Evolutionary conservation across 2,113 vertebrate genomes (phyloP).

Genomic region (Hypomesus transpacificus): DNA sequence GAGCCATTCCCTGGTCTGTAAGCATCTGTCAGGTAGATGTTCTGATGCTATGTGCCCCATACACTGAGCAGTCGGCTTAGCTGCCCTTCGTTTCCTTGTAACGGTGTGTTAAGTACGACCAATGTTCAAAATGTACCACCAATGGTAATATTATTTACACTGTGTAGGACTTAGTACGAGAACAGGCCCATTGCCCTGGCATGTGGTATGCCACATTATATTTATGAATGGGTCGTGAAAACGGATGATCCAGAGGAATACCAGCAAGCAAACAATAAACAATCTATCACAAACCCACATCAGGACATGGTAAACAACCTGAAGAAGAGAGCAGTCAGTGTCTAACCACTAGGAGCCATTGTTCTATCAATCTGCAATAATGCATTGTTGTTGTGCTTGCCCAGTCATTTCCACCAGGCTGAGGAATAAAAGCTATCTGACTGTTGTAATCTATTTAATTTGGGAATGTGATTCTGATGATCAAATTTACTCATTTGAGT

Average conservation of each 20-base stretch:
- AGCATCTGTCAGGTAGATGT: not conserved
- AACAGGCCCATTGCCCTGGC: too few relatives aligned
- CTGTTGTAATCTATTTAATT: not conserved
- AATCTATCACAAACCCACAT: too few relatives aligned
- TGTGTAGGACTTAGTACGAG: too few relatives aligned
- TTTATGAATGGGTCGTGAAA: too few relatives aligned
- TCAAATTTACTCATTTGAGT: not conserved
- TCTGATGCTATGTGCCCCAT: not conserved
- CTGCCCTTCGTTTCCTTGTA: not conserved
- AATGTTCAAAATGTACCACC: too few relatives aligned
- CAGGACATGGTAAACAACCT: too few relatives aligned
- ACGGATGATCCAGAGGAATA: too few relatives aligned
- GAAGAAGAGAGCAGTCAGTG: too few relatives aligned
- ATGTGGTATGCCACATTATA: too few relatives aligned
- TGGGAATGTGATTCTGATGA: not conserved
- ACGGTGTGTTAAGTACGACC: not conserved
- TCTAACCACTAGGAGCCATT: too few relatives aligned
- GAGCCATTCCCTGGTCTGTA: conserved; percentile 6
- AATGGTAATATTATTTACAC: too few relatives aligned
- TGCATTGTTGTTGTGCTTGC: not conserved
- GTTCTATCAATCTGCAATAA: not conserved
- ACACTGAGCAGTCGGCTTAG: not conserved
- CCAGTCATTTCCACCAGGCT: not conserved
- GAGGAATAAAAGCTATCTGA: not conserved
- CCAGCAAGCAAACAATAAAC: too few relatives aligned